phyloP scores from a whole-genome alignment of 2,888 invertebrate species.

The Dione juno region DNA sequence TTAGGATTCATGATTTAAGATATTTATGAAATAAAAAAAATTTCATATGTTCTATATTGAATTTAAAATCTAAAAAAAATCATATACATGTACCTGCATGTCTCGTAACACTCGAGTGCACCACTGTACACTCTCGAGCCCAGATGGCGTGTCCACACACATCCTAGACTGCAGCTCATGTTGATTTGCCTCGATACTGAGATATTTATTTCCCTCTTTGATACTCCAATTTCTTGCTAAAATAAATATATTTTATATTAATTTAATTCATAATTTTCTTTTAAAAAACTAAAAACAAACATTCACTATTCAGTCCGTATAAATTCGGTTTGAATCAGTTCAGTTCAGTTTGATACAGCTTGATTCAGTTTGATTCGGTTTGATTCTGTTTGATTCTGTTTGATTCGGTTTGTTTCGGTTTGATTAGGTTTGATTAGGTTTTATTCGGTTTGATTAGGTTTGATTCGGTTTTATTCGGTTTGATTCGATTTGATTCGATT shows the following conservation, averaged over 20 bases:
- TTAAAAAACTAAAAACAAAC: no score
- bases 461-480: not conserved
- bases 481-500: not conserved
- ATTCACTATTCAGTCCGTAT: not conserved
- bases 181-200: not conserved
- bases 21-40: not conserved
- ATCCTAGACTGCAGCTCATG: not conserved
- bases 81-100: not conserved
- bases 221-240: not conserved
- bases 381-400: no score
- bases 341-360: not conserved
- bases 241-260: not conserved
- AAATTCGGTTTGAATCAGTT: not conserved
- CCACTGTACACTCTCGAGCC: slow-evolving; percentile 2
- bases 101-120: slow-evolving; percentile 7
- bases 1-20: not conserved
- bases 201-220: not conserved
- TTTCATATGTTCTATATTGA: not conserved
- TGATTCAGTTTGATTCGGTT: no score
- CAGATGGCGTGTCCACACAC: not conserved
- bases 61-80: not conserved
- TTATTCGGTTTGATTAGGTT: not conserved
- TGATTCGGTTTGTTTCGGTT: not conserved
- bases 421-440: not conserved
- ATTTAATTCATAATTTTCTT: no score